Percentiles rank a stretch among this genome's conserved stretches.
These are phyloP conservation scores for Glandiceps talaboti DNA, from an alignment of 53 echinoderm and acorn worm species.

Conservation along the genomic window DNA sequence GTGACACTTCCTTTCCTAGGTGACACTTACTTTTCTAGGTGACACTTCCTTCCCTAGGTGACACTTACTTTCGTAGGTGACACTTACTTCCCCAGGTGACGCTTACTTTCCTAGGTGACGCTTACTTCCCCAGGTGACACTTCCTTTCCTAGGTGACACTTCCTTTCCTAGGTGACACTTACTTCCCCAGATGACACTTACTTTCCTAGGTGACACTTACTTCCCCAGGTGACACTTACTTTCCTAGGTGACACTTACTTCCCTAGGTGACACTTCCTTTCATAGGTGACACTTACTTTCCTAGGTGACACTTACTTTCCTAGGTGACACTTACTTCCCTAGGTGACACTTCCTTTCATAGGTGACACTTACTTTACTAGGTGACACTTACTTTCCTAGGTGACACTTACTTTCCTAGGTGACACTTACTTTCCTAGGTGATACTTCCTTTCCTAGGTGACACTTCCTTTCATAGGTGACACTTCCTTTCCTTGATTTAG, in stretches of 20 bases:
- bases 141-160: slow-evolving; percentile 23
- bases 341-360: slow-evolving; percentile 25
- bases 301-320: no score
- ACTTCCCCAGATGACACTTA: slow-evolving; percentile 57
- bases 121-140: not conserved
- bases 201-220: not conserved
- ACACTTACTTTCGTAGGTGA: not conserved
- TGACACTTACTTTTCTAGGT: slow-evolving; percentile 43
- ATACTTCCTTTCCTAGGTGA: not conserved
- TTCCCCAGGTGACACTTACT: slow-evolving; percentile 8
- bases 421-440: no score
- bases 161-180: slow-evolving; percentile 5
- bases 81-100: slow-evolving; percentile 49
- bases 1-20: not conserved
- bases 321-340: not conserved
- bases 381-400: not conserved
- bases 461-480: slow-evolving; percentile 23
- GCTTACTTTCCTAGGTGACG: not conserved
- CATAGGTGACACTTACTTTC: slow-evolving; percentile 21
- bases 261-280: not conserved
- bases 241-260: no score
- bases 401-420: slow-evolving; percentile 42
- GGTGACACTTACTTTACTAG: no score
- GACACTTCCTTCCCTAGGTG: no score
- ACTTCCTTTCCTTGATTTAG: not conserved